Evolutionary conservation across 2,113 vertebrate species (phyloP).

Genomic region (Chloropsis hardwickii): DNA sequence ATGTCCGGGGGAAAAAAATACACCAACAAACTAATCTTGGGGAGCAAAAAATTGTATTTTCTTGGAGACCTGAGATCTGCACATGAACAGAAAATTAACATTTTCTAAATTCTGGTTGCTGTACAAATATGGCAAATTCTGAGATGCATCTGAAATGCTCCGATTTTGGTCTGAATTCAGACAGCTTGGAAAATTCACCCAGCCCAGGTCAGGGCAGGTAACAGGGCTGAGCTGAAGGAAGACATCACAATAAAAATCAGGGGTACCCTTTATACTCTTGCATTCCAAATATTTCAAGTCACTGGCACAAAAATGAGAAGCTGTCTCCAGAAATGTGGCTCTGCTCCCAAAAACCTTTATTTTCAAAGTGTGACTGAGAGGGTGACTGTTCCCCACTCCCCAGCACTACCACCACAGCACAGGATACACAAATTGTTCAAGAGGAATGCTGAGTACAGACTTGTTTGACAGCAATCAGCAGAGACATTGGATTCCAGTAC

Average conservation of each 20-base stretch:
- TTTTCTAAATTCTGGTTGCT: neutral
- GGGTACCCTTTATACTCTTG: neutral
- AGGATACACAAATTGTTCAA: neutral
- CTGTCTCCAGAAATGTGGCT: slow-evolving; percentile 16
- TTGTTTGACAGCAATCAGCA: neutral
- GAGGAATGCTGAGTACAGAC: slow-evolving; percentile 2
- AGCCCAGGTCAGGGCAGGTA: neutral
- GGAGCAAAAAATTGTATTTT: neutral
- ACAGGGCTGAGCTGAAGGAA: neutral
- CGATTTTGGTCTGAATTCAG: neutral
- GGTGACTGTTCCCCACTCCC: neutral
- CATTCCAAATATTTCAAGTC: neutral
- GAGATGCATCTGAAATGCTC: neutral
- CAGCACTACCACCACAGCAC: neutral
- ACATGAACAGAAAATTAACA: neutral
- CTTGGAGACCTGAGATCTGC: neutral
- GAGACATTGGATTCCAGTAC: neutral
- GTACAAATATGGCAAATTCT: neutral
- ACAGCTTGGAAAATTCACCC: neutral
- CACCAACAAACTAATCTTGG: neutral
- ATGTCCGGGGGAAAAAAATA: neutral
- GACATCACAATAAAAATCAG: neutral
- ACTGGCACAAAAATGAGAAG: slow-evolving; percentile 27
- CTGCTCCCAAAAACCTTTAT: slow-evolving; percentile 47
- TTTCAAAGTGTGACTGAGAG: neutral